Conservation (phyloP, 2,888 invertebrate species). For the Hartigia nigra region DNA sequence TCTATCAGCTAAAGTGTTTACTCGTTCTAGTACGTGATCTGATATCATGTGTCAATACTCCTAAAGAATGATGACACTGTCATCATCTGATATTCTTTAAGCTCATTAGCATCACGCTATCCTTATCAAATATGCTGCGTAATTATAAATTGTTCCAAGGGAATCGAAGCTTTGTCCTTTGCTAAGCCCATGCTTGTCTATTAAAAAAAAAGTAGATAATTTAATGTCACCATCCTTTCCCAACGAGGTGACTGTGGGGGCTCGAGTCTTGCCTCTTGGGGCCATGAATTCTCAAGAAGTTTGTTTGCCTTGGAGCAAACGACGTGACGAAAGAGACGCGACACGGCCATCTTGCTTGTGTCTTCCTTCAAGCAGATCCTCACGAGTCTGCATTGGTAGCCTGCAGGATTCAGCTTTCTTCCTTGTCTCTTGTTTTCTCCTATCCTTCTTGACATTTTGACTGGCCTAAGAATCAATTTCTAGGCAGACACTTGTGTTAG, state of each 20-base stretch:
- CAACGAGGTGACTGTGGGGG: background rate
- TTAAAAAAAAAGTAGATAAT: conserved; percentile 3
- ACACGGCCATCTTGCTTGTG: conserved; percentile 51
- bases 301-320: conserved; percentile 56
- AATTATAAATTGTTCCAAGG: background rate
- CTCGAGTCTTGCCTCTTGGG: conserved; percentile 24
- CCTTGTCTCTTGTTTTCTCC: background rate
- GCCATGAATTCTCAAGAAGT: conserved; percentile 53
- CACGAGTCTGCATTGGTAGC: background rate
- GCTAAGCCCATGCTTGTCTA: background rate
- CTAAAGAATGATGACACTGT: background rate
- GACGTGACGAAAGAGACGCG: conserved; percentile 56
- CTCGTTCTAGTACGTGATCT: background rate
- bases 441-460: background rate
- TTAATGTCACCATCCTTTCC: conserved; percentile 9
- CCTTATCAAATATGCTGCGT: background rate
- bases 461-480: background rate
- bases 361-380: conserved; percentile 11
- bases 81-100: background rate
- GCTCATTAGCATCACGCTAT: background rate
- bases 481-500: background rate
- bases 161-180: background rate
- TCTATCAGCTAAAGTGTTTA: background rate
- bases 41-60: background rate
- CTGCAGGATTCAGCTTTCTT: conserved; percentile 1